Conservation (phyloP, 2,113 vertebrate genomes). For the Chauna torquata region DNA sequence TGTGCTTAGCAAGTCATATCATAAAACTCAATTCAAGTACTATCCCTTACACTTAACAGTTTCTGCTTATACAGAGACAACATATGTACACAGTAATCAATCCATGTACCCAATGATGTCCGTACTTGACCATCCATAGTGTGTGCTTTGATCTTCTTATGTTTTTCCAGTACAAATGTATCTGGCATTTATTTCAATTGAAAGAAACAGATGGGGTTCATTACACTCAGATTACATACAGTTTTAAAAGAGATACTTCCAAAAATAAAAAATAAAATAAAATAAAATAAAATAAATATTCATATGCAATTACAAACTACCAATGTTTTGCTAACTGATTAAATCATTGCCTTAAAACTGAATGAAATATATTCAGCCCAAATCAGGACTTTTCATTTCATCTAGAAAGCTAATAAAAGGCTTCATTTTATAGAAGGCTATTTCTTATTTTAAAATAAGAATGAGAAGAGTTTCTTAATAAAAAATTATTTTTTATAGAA, state of each 20-base stretch:
- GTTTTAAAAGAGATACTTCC: rapidly evolving
- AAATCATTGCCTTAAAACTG: neutral
- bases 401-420: neutral
- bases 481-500: neutral
- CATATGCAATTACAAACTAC: neutral
- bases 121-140: neutral
- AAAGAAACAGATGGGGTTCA: neutral
- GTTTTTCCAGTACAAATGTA: neutral
- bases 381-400: neutral
- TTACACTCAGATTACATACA: neutral
- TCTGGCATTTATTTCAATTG: neutral
- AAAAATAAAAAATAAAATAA: neutral
- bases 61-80: neutral
- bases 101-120: neutral
- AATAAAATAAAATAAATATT: neutral
- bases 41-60: neutral
- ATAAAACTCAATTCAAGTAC: neutral
- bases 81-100: neutral
- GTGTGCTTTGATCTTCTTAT: neutral
- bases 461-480: neutral
- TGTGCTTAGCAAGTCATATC: neutral
- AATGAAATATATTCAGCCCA: neutral
- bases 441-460: neutral
- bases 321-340: neutral
- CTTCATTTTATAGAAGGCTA: too few species aligned